A percentile compares a stretch with the other conserved stretches of the same genome.
Evolutionary conservation across 2,113 vertebrate species (phyloP).

Genomic region (Hyla sarda): DNA sequence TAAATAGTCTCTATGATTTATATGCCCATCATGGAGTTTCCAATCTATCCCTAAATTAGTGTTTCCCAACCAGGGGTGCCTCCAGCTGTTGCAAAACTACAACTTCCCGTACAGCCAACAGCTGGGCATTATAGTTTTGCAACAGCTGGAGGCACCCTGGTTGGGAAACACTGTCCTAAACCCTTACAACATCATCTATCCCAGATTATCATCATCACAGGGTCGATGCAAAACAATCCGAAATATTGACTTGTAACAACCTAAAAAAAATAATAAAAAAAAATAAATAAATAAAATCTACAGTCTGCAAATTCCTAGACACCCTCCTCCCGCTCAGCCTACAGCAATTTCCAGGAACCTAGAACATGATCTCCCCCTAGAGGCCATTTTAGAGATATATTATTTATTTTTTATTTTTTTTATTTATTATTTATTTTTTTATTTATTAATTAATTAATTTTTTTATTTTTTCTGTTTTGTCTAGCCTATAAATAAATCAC

Average conservation of each 20-base stretch:
- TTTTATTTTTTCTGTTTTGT: background rate
- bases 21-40: no score
- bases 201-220: background rate
- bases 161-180: no score
- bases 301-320: conserved; percentile 1
- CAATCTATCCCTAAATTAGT: no score
- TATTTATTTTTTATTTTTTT: background rate
- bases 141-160: no score
- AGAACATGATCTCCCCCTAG: conserved; percentile 12
- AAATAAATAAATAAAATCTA: background rate
- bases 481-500: background rate
- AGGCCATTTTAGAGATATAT: background rate
- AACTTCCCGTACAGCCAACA: background rate
- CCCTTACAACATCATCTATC: background rate
- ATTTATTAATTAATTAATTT: no score
- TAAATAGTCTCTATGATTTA: no score
- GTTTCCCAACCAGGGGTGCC: no score
- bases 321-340: background rate
- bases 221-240: background rate
- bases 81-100: no score
- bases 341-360: background rate
- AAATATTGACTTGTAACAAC: background rate
- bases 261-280: background rate
- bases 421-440: background rate
- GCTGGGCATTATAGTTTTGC: no score